Percentiles rank a stretch among this genome's conserved stretches.
Conservation (phyloP, 2,113 vertebrate species). For the Sander vitreus region DNA sequence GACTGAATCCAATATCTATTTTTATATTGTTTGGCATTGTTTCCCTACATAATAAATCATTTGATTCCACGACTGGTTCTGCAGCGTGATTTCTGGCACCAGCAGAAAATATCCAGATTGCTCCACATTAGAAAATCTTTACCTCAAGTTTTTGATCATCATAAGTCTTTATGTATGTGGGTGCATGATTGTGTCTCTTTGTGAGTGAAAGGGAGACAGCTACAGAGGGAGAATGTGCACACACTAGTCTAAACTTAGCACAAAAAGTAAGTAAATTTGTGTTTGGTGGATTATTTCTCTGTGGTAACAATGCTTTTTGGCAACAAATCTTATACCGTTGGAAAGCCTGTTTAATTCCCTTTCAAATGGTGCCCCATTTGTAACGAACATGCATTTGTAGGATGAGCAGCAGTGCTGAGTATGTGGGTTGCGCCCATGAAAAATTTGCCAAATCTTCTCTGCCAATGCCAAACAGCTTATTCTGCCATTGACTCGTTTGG, state of each 20-base stretch:
- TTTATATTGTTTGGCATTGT: not conserved
- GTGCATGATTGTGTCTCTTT: not conserved
- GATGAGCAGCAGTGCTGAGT: too few relatives aligned
- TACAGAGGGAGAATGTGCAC: not conserved
- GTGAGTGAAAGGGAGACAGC: not conserved
- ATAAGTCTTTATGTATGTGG: not conserved
- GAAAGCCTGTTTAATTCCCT: too few relatives aligned
- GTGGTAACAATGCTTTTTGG: too few relatives aligned
- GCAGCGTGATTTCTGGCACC: not conserved
- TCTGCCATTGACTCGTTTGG: too few relatives aligned
- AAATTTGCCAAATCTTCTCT: too few relatives aligned
- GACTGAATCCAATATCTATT: not conserved
- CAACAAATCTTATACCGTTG: too few relatives aligned
- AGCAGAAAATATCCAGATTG: not conserved
- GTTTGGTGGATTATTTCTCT: too few relatives aligned
- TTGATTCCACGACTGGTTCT: not conserved
- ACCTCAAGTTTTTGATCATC: constrained; percentile 9
- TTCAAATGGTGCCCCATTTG: too few relatives aligned
- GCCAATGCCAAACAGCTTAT: too few relatives aligned
- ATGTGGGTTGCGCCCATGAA: too few relatives aligned
- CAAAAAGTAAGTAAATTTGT: too few relatives aligned
- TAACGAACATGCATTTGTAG: too few relatives aligned
- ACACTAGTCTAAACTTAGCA: not conserved
- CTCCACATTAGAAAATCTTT: not conserved
- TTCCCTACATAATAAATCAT: not conserved